These are phyloP conservation scores for Eriosoma lanigerum DNA, from an alignment of 1,140 invertebrate genomes.

Conservation along the genomic window DNA sequence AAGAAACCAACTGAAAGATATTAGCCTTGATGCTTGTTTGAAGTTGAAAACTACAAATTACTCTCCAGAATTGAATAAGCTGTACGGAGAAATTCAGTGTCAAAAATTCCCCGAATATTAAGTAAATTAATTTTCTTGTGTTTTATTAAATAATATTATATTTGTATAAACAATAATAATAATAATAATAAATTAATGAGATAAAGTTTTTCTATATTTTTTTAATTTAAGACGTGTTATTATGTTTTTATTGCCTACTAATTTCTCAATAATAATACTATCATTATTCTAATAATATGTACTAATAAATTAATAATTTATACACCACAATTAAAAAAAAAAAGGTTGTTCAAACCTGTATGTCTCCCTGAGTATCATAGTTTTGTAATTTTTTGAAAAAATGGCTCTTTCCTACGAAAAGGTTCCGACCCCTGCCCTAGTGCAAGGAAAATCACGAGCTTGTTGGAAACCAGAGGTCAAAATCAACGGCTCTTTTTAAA, in stretches of 20 bases:
- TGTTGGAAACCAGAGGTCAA: too few species aligned
- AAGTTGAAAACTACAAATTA: constrained; percentile 22
- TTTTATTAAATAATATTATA: not conserved
- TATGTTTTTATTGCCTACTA: not conserved
- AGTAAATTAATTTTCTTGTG: not conserved
- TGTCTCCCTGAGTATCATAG: too few species aligned
- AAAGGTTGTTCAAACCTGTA: too few species aligned
- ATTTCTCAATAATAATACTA: not conserved
- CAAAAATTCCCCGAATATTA: constrained; percentile 10
- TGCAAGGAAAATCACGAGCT: too few species aligned
- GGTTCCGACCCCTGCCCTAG: too few species aligned
- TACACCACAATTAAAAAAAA: too few species aligned
- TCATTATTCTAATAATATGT: too few species aligned
- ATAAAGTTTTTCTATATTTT: too few species aligned
- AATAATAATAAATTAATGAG: not conserved
- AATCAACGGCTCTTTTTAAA: too few species aligned
- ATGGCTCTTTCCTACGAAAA: too few species aligned
- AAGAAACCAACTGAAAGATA: constrained; percentile 5
- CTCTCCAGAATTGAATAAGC: constrained; percentile 14
- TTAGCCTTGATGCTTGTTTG: constrained; percentile 7
- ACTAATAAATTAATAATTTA: too few species aligned
- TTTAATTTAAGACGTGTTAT: not conserved
- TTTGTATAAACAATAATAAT: not conserved
- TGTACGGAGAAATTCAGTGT: not conserved
- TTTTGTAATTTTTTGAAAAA: too few species aligned